Conservation (phyloP, 2,888 invertebrate genomes). For the Epinotia demarniana region DNA sequence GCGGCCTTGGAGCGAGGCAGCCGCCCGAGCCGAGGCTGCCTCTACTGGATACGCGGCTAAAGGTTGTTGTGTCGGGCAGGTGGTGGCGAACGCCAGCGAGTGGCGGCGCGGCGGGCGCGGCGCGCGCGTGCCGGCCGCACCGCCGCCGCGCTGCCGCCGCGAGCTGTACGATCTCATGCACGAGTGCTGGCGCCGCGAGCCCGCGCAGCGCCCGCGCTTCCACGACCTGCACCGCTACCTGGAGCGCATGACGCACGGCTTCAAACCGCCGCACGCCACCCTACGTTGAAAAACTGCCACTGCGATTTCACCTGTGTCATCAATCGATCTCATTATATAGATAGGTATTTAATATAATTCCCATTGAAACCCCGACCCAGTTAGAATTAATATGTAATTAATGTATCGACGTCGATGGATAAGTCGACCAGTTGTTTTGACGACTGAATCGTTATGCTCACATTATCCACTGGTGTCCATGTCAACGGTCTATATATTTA, state of each 20-base stretch:
- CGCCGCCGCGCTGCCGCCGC: constrained; percentile 91
- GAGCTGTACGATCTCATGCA: constrained; percentile 96
- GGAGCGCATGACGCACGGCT: constrained; percentile 89
- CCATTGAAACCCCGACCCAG: constrained; percentile 24
- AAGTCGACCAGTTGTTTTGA: constrained; percentile 3
- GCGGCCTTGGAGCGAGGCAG: too few species aligned
- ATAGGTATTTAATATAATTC: constrained; percentile 37
- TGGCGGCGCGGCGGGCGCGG: constrained; percentile 83
- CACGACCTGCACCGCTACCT: constrained; percentile 95
- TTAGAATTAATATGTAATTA: constrained; percentile 24
- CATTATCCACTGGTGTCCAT: constrained; percentile 25
- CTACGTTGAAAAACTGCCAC: constrained; percentile 61
- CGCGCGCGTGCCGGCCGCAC: constrained; percentile 80
- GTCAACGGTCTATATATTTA: constrained; percentile 37
- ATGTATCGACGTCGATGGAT: constrained; percentile 24
- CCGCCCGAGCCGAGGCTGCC: too few species aligned
- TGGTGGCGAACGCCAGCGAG: constrained; percentile 86
- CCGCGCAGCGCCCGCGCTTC: constrained; percentile 92
- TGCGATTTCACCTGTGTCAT: not conserved
- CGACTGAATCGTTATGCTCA: constrained; percentile 27
- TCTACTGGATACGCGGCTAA: too few species aligned
- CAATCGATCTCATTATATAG: constrained; percentile 26
- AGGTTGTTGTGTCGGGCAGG: constrained; percentile 75
- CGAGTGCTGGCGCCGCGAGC: constrained; percentile 95
- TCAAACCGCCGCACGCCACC: constrained; percentile 75